Evolutionary conservation across 2,113 vertebrate genomes (phyloP).

Genomic region (Xyrauchen texanus): DNA sequence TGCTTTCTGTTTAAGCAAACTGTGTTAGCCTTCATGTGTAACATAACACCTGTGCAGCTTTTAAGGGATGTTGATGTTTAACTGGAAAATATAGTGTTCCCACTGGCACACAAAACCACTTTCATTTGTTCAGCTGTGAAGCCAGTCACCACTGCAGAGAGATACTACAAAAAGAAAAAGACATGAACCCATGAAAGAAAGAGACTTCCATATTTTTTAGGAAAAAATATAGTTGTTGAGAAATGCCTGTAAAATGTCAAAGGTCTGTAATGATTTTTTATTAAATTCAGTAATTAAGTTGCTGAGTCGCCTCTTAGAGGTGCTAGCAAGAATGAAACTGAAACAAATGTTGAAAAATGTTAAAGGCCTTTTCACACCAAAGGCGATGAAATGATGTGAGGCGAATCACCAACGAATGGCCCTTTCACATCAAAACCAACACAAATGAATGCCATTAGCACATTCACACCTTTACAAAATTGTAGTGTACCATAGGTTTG

Average conservation of each 20-base stretch:
- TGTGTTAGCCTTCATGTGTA: conserved; percentile 52
- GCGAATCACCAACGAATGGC: too few relatives aligned
- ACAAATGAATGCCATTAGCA: too few relatives aligned
- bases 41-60: conserved; percentile 58
- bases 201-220: conserved; percentile 50
- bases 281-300: background rate
- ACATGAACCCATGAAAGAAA: conserved; percentile 3
- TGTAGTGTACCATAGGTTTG: too few relatives aligned
- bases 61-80: conserved; percentile 62
- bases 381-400: too few relatives aligned
- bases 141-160: conserved; percentile 39
- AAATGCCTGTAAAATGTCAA: conserved; percentile 24
- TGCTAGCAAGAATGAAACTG: background rate
- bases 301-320: background rate
- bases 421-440: too few relatives aligned
- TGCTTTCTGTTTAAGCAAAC: conserved; percentile 41
- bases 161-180: conserved; percentile 44
- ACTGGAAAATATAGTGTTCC: conserved; percentile 56
- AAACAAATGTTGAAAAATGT: background rate
- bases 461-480: too few relatives aligned
- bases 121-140: conserved; percentile 64
- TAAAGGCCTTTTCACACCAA: too few relatives aligned
- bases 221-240: conserved; percentile 32
- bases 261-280: conserved; percentile 19
- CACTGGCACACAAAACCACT: conserved; percentile 57